Conservation (phyloP, 2,113 vertebrate species). For the Thryonomys swinderianus region DNA sequence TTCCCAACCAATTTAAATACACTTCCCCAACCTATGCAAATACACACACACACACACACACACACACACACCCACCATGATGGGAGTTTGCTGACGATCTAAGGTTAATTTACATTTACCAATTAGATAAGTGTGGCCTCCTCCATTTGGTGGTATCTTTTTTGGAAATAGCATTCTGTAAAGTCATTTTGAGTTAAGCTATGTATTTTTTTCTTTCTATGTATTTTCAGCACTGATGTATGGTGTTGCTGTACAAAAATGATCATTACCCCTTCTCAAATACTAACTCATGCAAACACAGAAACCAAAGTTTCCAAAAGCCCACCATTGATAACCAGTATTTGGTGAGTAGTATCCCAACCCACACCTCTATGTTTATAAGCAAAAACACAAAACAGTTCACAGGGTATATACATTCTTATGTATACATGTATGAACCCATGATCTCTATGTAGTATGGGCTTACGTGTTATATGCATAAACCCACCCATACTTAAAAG, state of each 20-base stretch:
- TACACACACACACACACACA: background rate
- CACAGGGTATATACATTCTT: background rate
- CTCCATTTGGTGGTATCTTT: background rate
- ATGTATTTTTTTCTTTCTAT: background rate
- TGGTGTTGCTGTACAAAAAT: background rate
- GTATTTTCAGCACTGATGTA: background rate
- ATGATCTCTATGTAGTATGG: background rate
- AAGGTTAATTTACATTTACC: background rate
- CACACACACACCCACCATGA: accelerated
- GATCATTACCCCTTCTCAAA: background rate
- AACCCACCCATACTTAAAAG: background rate
- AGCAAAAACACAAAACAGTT: background rate
- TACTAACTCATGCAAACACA: background rate
- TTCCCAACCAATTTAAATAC: too few species aligned
- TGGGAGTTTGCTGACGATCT: background rate
- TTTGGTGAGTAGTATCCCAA: background rate
- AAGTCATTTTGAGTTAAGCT: background rate
- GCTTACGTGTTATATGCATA: too few species aligned
- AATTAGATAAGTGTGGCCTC: background rate
- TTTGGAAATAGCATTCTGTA: background rate
- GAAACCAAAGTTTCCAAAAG: background rate
- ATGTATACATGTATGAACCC: too few species aligned
- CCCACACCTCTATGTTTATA: background rate
- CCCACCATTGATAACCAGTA: background rate
- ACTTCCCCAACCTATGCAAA: background rate